Conservation (phyloP, 2,113 vertebrate species). For the Perca schrenkii region DNA sequence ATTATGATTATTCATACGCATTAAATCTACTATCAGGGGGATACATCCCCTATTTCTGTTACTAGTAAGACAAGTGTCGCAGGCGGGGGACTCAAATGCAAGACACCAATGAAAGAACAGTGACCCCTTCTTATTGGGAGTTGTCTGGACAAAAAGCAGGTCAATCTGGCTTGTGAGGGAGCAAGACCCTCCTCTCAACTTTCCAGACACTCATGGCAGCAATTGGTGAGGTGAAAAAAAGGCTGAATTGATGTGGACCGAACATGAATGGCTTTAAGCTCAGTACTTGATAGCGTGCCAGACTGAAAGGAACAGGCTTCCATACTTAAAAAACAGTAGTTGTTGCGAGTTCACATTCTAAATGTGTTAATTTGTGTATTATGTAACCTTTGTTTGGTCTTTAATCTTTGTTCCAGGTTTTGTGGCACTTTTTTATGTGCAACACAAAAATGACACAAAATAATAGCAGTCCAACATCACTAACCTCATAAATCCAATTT, state of each 20-base stretch:
- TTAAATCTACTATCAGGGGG: background rate
- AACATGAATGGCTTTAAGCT: constrained; percentile 47
- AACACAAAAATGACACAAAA: background rate
- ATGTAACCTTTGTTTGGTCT: background rate
- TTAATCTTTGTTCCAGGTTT: background rate
- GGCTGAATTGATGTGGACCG: constrained; percentile 27
- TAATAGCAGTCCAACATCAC: too few species aligned
- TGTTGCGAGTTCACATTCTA: background rate
- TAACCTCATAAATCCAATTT: too few species aligned
- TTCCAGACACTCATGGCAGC: constrained; percentile 32
- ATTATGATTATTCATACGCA: background rate
- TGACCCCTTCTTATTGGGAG: constrained; percentile 35
- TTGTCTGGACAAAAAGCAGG: constrained; percentile 48
- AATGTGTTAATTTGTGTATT: constrained; percentile 13
- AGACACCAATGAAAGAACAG: constrained; percentile 20
- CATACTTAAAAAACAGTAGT: constrained; percentile 8
- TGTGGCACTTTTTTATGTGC: background rate
- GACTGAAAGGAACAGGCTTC: constrained; percentile 25
- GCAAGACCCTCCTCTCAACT: constrained; percentile 53
- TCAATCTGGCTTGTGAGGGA: constrained; percentile 44
- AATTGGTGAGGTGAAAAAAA: constrained; percentile 16
- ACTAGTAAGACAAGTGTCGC: background rate
- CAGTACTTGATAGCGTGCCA: constrained; percentile 35
- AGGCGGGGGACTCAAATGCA: constrained; percentile 1
- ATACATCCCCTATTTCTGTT: background rate